Percentiles rank a stretch among this genome's conserved stretches.
These are phyloP conservation scores for Accipiter virgatus DNA, from an alignment of 2,113 vertebrate genomes.

Conservation along the genomic window DNA sequence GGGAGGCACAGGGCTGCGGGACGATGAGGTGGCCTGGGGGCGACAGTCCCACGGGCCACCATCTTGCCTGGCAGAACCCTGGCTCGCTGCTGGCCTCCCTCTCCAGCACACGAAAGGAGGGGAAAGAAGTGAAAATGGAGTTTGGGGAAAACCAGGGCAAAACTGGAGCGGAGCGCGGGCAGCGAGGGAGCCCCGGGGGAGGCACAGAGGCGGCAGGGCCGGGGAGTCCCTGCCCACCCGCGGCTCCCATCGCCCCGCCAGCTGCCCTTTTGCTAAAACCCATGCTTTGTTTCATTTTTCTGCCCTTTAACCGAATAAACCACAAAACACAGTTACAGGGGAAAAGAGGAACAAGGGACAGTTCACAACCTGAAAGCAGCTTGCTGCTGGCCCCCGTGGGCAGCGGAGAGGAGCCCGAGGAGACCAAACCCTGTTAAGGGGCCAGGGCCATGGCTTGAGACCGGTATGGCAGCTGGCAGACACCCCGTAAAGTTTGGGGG, in stretches of 20 bases:
- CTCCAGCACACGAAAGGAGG: not conserved
- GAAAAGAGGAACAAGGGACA: too few species aligned
- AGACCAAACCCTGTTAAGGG: not conserved
- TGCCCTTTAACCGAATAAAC: not conserved
- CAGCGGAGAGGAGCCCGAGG: not conserved
- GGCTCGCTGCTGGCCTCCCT: accelerated
- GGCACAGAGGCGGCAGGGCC: accelerated
- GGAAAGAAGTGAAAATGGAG: not conserved
- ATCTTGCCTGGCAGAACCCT: accelerated
- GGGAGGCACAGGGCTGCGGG: not conserved
- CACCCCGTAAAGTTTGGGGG: not conserved
- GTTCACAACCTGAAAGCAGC: not conserved
- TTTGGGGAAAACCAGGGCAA: not conserved
- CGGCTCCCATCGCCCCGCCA: accelerated
- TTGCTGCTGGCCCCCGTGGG: not conserved
- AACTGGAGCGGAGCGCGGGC: not conserved
- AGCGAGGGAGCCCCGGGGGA: not conserved
- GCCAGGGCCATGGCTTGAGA: accelerated
- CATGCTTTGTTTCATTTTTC: not conserved
- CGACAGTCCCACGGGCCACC: accelerated
- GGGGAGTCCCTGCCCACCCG: not conserved
- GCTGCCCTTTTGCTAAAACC: not conserved
- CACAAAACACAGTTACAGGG: not conserved
- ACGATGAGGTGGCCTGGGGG: accelerated
- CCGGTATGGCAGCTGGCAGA: not conserved